phyloP scores from a whole-genome alignment of 23 tunicate species.

The Pegea sp. region DNA sequence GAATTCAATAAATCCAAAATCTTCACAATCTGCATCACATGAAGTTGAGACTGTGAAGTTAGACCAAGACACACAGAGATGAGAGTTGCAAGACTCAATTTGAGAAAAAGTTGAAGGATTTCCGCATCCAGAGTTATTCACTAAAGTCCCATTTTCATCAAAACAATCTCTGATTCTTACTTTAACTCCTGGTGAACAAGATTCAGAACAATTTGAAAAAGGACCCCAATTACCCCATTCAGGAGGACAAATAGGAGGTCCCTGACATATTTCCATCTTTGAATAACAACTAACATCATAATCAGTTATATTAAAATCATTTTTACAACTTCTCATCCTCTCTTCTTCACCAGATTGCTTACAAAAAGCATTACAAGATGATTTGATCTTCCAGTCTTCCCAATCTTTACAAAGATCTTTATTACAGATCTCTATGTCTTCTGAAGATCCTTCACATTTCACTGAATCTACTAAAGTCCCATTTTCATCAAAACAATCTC shows the following conservation, averaged over 20 bases:
- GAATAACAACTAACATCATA: not conserved
- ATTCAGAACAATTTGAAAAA: slow-evolving; percentile 4
- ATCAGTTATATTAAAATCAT: not conserved
- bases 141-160: slow-evolving; percentile 2
- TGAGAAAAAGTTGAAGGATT: not conserved
- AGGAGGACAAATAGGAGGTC: slow-evolving; percentile 7
- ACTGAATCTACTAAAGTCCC: slow-evolving; percentile 3
- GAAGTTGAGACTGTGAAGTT: not conserved
- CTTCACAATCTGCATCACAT: slow-evolving; percentile 15
- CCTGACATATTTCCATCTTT: not conserved
- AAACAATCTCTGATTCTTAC: slow-evolving; percentile 5
- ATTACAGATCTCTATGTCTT: slow-evolving; percentile 2
- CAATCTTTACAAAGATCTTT: slow-evolving; percentile 1
- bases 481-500: slow-evolving; percentile 8
- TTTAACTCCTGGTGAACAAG: slow-evolving; percentile 4
- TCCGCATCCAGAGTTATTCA: slow-evolving; percentile 3
- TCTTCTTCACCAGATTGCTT: slow-evolving; percentile 1
- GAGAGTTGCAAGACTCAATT: slow-evolving; percentile 2
- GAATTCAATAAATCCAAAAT: slow-evolving; percentile 4
- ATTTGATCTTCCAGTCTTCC: slow-evolving; percentile 8
- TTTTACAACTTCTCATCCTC: not conserved
- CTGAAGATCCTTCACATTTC: not conserved
- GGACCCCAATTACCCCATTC: slow-evolving; percentile 7
- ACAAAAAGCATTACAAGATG: slow-evolving; percentile 6
- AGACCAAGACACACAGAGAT: slow-evolving; percentile 4